A percentile compares a stretch with the other conserved stretches of the same genome.
Evolutionary conservation across 2,797 vertebrate genomes (phyloP).

Genomic region (Pachyuromys duprasi): DNA sequence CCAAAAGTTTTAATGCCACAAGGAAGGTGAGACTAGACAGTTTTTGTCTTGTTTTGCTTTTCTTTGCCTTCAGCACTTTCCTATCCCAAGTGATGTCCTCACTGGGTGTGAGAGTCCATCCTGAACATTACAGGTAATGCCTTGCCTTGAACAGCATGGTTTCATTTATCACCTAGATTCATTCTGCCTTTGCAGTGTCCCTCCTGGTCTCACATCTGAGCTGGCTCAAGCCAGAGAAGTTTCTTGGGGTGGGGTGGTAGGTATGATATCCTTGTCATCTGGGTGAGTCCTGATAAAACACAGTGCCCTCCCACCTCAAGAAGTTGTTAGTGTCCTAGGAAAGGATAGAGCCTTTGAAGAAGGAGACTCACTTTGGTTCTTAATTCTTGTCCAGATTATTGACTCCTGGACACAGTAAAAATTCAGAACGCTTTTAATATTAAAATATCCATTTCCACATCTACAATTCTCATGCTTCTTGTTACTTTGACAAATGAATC

Average conservation of each 20-base stretch:
- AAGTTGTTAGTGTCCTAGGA: not conserved
- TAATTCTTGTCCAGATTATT: not conserved
- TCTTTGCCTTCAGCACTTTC: not conserved
- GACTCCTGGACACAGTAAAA: slow-evolving; percentile 5
- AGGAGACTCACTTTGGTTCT: not conserved
- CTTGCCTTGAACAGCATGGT: not conserved
- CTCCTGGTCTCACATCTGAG: not conserved
- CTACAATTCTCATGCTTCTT: not conserved
- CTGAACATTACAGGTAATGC: not conserved
- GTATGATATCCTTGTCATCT: not conserved
- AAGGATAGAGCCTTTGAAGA: not conserved
- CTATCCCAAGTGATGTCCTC: not conserved
- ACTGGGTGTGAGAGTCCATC: not conserved
- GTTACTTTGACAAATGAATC: slow-evolving; percentile 49
- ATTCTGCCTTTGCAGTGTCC: not conserved
- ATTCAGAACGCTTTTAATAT: not conserved
- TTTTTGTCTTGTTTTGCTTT: not conserved
- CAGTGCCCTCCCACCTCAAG: not conserved
- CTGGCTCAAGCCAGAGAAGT: not conserved
- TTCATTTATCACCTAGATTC: slow-evolving; percentile 28
- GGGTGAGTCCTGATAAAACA: not conserved
- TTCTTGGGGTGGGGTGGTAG: not conserved
- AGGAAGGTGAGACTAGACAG: not conserved
- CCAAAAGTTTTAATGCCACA: not conserved
- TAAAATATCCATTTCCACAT: not conserved